Conservation (phyloP, 2,113 vertebrate genomes). For the Rutilus rutilus region DNA sequence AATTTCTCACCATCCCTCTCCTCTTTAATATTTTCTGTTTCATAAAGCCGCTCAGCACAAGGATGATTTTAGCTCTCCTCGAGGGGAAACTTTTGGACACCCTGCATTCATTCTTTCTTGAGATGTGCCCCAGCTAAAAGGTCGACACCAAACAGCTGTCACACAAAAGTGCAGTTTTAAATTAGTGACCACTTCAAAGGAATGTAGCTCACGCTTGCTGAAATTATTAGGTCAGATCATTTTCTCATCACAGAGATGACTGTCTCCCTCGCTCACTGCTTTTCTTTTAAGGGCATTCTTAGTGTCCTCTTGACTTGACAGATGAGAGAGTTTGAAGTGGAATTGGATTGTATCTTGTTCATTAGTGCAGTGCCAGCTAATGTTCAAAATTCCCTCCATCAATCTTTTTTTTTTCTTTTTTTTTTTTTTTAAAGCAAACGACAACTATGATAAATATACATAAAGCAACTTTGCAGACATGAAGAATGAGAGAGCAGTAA, state of each 20-base stretch:
- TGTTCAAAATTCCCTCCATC: background rate
- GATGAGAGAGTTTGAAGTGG: slow-evolving; percentile 32
- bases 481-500: slow-evolving; percentile 6
- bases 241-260: slow-evolving; percentile 13
- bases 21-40: slow-evolving; percentile 8
- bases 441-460: slow-evolving; percentile 15
- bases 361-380: background rate
- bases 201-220: background rate
- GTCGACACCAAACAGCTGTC: slow-evolving; percentile 7
- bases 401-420: no score
- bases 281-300: slow-evolving; percentile 26
- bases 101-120: slow-evolving; percentile 7
- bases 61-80: slow-evolving; percentile 19
- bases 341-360: slow-evolving; percentile 28
- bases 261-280: slow-evolving; percentile 25
- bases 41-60: background rate
- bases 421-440: background rate
- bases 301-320: slow-evolving; percentile 20
- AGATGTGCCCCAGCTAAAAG: background rate
- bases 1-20: background rate
- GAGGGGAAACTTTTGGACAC: slow-evolving; percentile 5
- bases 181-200: background rate
- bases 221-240: slow-evolving; percentile 21
- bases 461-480: background rate
- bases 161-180: slow-evolving; percentile 20